Conservation (phyloP, 2,797 vertebrate genomes). For the Anabacerthia variegaticeps region DNA sequence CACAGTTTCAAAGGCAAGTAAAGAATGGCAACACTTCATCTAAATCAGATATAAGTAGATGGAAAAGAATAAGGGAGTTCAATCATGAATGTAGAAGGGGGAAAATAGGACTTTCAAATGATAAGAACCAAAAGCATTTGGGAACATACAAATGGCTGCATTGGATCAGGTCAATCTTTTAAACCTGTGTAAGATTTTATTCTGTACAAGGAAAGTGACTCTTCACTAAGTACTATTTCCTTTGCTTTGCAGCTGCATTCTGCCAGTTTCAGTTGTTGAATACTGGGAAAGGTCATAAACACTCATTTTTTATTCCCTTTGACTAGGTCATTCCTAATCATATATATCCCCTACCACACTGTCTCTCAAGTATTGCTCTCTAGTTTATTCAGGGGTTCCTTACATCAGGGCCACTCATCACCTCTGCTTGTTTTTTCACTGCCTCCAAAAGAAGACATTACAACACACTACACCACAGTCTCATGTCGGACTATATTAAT, state of each 20-base stretch:
- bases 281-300: not conserved
- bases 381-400: not conserved
- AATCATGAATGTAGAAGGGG: not conserved
- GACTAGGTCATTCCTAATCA: not conserved
- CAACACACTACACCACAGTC: rapidly evolving
- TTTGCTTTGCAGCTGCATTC: not conserved
- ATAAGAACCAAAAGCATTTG: not conserved
- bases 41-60: not conserved
- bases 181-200: not conserved
- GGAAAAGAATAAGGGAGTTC: not conserved
- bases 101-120: not conserved
- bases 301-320: not conserved
- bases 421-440: not conserved
- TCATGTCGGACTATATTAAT: not conserved
- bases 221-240: not conserved
- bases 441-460: not conserved
- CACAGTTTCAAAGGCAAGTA: not conserved
- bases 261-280: not conserved
- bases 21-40: not conserved
- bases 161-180: not conserved
- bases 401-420: not conserved
- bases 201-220: not conserved
- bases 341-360: rapidly evolving
- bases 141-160: not conserved
- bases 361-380: not conserved